Conservation (phyloP, 1,140 invertebrate species). For the Geopemphigus sp. region DNA sequence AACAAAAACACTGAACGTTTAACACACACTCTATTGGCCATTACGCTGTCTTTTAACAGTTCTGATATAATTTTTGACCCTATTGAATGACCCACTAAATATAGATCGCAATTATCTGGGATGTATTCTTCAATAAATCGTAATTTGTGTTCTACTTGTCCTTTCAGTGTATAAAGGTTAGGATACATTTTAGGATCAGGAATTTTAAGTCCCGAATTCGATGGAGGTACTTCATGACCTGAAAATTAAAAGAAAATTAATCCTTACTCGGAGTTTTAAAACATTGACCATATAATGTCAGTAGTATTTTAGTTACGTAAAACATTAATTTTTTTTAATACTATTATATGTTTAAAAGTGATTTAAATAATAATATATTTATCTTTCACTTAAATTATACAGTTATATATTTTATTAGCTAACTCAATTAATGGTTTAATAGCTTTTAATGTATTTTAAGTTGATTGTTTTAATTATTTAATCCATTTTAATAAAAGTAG, state of each 20-base stretch:
- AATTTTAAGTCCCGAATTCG: constrained; percentile 53
- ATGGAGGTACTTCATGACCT: constrained; percentile 64
- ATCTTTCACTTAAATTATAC: no score
- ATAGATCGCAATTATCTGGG: constrained; percentile 65
- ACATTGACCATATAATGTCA: background rate
- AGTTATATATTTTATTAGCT: no score
- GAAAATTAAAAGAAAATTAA: constrained; percentile 50
- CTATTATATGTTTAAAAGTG: no score
- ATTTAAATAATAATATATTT: no score
- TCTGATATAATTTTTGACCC: constrained; percentile 78
- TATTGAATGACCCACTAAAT: constrained; percentile 82
- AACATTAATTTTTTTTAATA: background rate
- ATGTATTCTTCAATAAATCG: constrained; percentile 72
- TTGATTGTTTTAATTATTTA: no score
- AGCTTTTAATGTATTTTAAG: no score
- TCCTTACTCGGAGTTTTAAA: background rate
- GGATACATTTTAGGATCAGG: constrained; percentile 56
- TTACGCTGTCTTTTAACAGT: constrained; percentile 61
- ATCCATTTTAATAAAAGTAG: background rate
- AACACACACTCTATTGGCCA: background rate
- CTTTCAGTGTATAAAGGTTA: constrained; percentile 65
- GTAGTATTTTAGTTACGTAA: background rate
- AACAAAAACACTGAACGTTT: constrained; percentile 62
- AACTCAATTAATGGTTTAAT: no score
- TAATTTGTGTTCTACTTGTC: constrained; percentile 78